These are phyloP conservation scores for Mus caroli DNA, from an alignment of 2,797 vertebrate species.

Conservation along the genomic window DNA sequence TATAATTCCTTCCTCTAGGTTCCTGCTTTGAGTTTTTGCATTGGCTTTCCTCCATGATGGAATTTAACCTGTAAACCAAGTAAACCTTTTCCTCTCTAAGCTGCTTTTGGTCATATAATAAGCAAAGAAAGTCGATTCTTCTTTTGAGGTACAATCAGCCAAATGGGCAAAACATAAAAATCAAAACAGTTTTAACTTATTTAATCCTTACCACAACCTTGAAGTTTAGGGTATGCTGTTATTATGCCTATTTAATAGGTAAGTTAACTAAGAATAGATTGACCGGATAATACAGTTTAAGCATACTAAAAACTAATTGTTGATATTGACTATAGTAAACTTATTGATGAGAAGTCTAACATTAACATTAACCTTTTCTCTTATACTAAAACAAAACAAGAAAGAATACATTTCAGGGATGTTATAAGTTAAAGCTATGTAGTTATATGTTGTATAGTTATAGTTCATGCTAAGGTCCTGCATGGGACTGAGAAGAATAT, in stretches of 20 bases:
- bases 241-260: background rate
- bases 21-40: background rate
- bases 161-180: background rate
- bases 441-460: background rate
- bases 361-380: background rate
- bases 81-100: background rate
- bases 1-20: background rate
- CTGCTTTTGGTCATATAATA: background rate
- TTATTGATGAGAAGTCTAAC: background rate
- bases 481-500: background rate
- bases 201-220: background rate
- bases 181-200: background rate
- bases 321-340: background rate
- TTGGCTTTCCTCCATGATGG: background rate
- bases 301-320: background rate
- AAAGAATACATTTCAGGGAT: background rate
- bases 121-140: background rate
- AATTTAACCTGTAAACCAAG: background rate
- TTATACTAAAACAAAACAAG: background rate
- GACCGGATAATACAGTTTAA: background rate
- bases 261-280: background rate
- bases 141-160: background rate
- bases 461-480: background rate
- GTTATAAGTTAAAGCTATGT: background rate
- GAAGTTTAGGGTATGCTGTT: background rate